Evolutionary conservation across 2,888 invertebrate genomes (phyloP).

Genomic region (Oscheius sp.): DNA sequence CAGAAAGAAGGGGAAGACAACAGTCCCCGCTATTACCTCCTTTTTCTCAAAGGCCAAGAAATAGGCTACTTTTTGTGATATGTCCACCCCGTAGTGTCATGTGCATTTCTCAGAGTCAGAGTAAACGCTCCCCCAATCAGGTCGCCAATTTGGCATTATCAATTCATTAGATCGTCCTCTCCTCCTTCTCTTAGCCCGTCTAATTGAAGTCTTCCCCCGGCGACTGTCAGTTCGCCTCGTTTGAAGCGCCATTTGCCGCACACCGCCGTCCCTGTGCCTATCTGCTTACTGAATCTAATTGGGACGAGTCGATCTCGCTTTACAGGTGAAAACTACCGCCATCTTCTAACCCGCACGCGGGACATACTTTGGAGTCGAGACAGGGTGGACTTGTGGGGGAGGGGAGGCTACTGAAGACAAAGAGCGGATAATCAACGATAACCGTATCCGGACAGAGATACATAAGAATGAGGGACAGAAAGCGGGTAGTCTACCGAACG

Average conservation of each 20-base stretch:
- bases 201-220: constrained; percentile 1
- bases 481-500: too few relatives aligned
- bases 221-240: constrained; percentile 18
- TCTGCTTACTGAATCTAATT: constrained; percentile 35
- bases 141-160: constrained; percentile 19
- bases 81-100: too few relatives aligned
- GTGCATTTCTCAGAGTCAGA: too few relatives aligned
- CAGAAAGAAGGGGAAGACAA: constrained; percentile 1
- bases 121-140: too few relatives aligned
- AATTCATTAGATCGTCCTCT: constrained; percentile 33
- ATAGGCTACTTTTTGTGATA: too few relatives aligned
- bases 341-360: background rate
- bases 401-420: too few relatives aligned
- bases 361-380: background rate
- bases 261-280: constrained; percentile 11
- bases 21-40: constrained; percentile 6
- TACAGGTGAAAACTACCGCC: constrained; percentile 34
- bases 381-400: background rate
- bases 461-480: too few relatives aligned
- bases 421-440: too few relatives aligned
- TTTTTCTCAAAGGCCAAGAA: constrained; percentile 9
- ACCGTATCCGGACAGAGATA: too few relatives aligned
- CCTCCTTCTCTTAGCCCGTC: too few relatives aligned
- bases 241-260: constrained; percentile 36
- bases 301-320: constrained; percentile 4